Evolutionary conservation across 2,888 invertebrate genomes (phyloP), one percentile per base, ranked within the genome.

Genomic region (Dryobotodes eremita): DNA sequence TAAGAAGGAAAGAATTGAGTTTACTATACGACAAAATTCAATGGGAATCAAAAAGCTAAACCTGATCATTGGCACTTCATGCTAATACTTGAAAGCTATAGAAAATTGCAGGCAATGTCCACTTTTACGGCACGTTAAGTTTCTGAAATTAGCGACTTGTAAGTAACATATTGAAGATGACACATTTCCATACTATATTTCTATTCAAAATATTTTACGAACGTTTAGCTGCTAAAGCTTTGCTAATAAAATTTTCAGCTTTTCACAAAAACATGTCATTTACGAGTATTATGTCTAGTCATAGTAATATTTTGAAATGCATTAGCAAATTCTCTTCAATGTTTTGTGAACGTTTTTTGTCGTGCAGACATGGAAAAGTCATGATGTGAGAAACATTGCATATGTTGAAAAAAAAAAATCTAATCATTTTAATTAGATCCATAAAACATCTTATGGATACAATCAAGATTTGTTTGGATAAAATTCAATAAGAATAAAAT

Each of bases 151-250:
- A 73, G 59, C 48, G 15, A 36, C 80, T 13, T 50, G 26, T 36
- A 53, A 82, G 82, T 71, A 53, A 69, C 64, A 59, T 36, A 70
- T 48, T 8, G 17, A 61, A 66, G 84, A 71, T 69, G 55, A 62
- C 59, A 70, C 50, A 73, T 82, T 84, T 84, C 62, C 31, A 62
- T 71, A 17, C 20, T 80, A 64, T n/a, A 74, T 71, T 74, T 74
- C 70, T 68, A 71, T 84, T 79, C 61, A 84, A 68, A 75, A 59
- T 36, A 31, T 71, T 80, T 80, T 80, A 84, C 26, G 80, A 59
- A 84, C 74, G 62, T 74, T 82, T 74, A 84, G 74, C 74, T 57
- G 50, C 70, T 70, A 48, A 70, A 65, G n/a, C 26, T 46, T 79
- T 17, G n/a, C 61, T 84, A 62, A 57, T 84, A 82, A 84, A 61